These are phyloP conservation scores for Fringilla coelebs DNA, from an alignment of 2,797 vertebrate genomes.

Conservation along the genomic window DNA sequence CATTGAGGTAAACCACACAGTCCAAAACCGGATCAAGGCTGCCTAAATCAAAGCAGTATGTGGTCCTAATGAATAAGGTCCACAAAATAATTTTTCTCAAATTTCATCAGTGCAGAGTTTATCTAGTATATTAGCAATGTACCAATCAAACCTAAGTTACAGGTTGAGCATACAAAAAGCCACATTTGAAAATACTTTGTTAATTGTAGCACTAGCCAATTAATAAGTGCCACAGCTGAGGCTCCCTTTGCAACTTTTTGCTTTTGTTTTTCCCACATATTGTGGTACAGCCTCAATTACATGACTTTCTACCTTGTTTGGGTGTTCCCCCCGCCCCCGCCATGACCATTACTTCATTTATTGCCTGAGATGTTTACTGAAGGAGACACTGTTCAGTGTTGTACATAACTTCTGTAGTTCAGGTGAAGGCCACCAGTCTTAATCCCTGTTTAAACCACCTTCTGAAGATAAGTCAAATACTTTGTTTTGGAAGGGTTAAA, in stretches of 20 bases:
- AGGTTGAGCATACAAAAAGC: not conserved
- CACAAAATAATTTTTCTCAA: not conserved
- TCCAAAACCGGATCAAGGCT: not conserved
- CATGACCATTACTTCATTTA: not conserved
- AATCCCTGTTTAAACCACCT: not conserved
- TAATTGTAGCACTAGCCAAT: not conserved
- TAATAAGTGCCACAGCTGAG: not conserved
- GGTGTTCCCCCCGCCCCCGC: rapidly evolving
- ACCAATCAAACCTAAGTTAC: not conserved
- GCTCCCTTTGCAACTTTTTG: not conserved
- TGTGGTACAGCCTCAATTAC: not conserved
- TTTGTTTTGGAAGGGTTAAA: not conserved
- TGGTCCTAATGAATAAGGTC: not conserved
- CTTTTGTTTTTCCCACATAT: not conserved
- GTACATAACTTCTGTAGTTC: not conserved
- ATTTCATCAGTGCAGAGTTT: not conserved
- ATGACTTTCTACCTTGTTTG: not conserved
- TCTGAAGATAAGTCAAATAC: not conserved
- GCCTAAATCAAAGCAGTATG: not conserved
- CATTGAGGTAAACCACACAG: not conserved
- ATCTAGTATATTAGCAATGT: not conserved
- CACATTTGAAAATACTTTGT: not conserved
- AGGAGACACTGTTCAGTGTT: not conserved
- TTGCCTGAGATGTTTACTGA: not conserved
- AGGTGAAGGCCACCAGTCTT: not conserved